These are phyloP conservation scores for Lophura nycthemera DNA, from an alignment of 2,113 vertebrate genomes.

Conservation along the genomic window DNA sequence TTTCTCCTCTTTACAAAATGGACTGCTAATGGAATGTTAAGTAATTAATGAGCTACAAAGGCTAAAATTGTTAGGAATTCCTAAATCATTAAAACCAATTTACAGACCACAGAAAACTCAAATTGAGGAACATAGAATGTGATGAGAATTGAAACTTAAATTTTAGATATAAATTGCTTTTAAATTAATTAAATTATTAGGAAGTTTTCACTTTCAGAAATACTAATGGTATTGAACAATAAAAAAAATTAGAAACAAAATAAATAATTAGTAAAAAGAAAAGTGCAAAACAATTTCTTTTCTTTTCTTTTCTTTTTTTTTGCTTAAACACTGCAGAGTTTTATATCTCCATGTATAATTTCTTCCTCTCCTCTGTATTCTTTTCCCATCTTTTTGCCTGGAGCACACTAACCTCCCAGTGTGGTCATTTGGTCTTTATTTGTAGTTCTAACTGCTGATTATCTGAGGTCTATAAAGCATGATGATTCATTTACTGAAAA, in stretches of 20 bases:
- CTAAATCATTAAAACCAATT: background rate
- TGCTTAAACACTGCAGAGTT: background rate
- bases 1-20: background rate
- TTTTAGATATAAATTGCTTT: too few relatives aligned
- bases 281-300: background rate
- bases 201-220: constrained; percentile 52
- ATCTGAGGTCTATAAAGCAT: constrained; percentile 44
- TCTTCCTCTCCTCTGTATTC: background rate
- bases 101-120: constrained; percentile 1
- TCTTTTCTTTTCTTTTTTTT: background rate
- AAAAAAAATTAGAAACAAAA: constrained; percentile 56
- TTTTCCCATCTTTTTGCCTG: background rate
- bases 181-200: too few relatives aligned
- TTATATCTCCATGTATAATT: background rate
- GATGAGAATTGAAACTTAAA: background rate
- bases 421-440: constrained; percentile 30
- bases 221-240: background rate
- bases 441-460: constrained; percentile 62
- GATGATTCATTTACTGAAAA: constrained; percentile 60
- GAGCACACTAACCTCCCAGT: background rate
- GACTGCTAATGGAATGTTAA: background rate
- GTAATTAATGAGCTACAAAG: constrained; percentile 8
- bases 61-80: background rate
- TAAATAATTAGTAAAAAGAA: constrained; percentile 37
- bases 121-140: background rate